phyloP scores from a whole-genome alignment of 1,140 invertebrate genomes.

The Microplitis mediator region DNA sequence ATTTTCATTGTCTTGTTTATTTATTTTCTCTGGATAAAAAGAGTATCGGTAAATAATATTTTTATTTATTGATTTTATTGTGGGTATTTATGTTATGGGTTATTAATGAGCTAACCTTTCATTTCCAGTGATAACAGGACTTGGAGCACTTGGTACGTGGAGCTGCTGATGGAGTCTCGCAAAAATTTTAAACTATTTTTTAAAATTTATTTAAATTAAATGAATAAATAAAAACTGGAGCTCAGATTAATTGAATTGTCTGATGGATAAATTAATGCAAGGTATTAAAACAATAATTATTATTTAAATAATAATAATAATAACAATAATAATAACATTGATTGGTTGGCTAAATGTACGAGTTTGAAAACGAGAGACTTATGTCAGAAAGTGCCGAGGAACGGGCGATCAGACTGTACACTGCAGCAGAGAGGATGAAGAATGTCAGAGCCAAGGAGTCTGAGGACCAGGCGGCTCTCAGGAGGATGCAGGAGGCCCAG shows the following conservation, averaged over 20 bases:
- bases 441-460: constrained; percentile 56
- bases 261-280: background rate
- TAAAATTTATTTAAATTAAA: too few relatives aligned
- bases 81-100: background rate
- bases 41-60: background rate
- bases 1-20: background rate
- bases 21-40: background rate
- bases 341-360: constrained; percentile 40
- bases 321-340: constrained; percentile 32
- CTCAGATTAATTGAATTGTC: too few relatives aligned
- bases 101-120: constrained; percentile 11
- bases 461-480: constrained; percentile 56
- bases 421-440: constrained; percentile 57
- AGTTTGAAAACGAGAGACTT: constrained; percentile 39
- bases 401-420: constrained; percentile 50
- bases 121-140: background rate
- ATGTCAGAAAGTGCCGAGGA: constrained; percentile 57
- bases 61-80: background rate
- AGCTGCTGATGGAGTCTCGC: too few relatives aligned
- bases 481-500: constrained; percentile 60
- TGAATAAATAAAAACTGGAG: too few relatives aligned
- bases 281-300: background rate
- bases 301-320: constrained; percentile 24
- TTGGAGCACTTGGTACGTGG: too few relatives aligned
- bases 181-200: too few relatives aligned